Percentiles rank a stretch among this genome's conserved stretches.
phyloP scores from a whole-genome alignment of 2,888 invertebrate species.

The Galerucella pusilla region DNA sequence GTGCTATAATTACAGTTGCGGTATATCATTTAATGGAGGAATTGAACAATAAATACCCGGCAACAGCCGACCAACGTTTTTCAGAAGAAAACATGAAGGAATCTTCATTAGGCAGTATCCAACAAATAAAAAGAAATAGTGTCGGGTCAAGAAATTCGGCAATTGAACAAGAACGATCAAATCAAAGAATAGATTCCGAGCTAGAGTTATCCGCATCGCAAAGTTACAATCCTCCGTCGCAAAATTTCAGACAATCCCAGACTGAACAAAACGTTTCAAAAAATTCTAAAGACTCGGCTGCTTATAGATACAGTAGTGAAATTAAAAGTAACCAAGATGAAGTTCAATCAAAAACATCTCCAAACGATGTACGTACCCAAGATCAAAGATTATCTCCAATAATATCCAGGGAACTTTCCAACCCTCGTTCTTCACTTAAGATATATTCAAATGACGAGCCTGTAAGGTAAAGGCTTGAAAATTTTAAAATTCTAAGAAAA shows the following conservation, averaged over 20 bases:
- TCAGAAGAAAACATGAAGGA: neutral
- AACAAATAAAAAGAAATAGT: neutral
- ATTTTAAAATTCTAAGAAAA: neutral
- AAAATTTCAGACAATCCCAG: no score
- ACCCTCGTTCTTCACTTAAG: neutral
- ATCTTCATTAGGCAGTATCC: neutral
- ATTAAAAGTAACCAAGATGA: no score
- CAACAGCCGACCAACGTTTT: neutral
- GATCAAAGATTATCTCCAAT: neutral
- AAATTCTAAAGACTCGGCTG: neutral
- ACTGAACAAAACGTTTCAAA: neutral
- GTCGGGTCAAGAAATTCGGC: neutral
- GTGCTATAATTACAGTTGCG: slow-evolving; percentile 12
- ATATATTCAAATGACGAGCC: neutral
- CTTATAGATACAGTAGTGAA: no score
- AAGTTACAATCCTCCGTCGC: neutral
- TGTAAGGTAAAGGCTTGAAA: neutral
- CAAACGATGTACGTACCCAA: neutral
- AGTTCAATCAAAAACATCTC: neutral
- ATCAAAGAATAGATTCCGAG: neutral
- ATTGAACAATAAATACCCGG: neutral
- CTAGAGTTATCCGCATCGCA: neutral
- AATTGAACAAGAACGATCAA: neutral
- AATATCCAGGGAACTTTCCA: neutral
- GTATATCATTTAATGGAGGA: slow-evolving; percentile 22